Evolutionary conservation across 1,140 invertebrate genomes (phyloP).

Genomic region (Gryon sp.): DNA sequence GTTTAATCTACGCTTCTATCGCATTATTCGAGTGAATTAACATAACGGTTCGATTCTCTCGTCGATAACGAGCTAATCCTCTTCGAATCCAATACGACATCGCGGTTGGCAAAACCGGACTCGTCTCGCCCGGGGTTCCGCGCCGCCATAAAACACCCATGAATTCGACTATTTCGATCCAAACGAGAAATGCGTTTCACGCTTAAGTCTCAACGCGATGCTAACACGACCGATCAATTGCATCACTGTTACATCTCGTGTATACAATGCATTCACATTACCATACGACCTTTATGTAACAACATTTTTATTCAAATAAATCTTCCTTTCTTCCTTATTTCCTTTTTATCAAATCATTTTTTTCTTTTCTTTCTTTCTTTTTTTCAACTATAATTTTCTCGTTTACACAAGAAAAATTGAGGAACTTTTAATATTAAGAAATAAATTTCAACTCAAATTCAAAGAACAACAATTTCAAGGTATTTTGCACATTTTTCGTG

Average conservation of each 20-base stretch:
- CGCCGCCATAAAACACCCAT: slow-evolving; percentile 59
- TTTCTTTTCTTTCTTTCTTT: too few relatives aligned
- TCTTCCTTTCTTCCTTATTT: not conserved
- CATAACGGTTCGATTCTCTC: slow-evolving; percentile 60
- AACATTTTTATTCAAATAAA: slow-evolving; percentile 28
- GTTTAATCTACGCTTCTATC: slow-evolving; percentile 49
- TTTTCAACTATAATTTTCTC: too few relatives aligned
- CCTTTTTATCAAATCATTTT: not conserved
- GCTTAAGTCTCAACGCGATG: slow-evolving; percentile 42
- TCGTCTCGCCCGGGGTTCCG: slow-evolving; percentile 52
- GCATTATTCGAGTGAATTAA: slow-evolving; percentile 60
- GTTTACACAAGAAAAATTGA: too few relatives aligned
- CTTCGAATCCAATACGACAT: slow-evolving; percentile 53
- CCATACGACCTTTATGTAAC: slow-evolving; percentile 43
- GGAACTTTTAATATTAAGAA: too few relatives aligned
- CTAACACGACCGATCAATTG: slow-evolving; percentile 54
- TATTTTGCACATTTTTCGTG: too few relatives aligned
- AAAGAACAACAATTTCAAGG: too few relatives aligned
- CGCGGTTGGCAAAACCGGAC: slow-evolving; percentile 53
- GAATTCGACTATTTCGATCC: slow-evolving; percentile 54
- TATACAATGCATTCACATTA: slow-evolving; percentile 53
- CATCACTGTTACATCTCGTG: slow-evolving; percentile 50
- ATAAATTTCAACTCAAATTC: too few relatives aligned
- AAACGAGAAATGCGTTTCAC: slow-evolving; percentile 58
- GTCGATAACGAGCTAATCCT: slow-evolving; percentile 62